phyloP scores from a whole-genome alignment of 2,113 vertebrate genomes.

The Myrmecophaga tridactyla region DNA sequence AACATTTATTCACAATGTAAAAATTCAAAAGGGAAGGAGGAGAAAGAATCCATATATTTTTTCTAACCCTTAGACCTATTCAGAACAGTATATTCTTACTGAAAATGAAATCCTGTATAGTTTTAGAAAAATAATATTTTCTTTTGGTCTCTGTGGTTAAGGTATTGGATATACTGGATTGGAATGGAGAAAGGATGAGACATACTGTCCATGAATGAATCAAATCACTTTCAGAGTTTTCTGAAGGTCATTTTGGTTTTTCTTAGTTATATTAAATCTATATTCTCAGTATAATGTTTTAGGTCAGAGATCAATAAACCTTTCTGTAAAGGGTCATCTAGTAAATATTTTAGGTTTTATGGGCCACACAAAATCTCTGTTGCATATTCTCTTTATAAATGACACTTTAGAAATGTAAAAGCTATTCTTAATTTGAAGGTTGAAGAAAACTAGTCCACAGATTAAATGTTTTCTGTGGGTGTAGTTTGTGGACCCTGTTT shows the following conservation, averaged over 20 bases:
- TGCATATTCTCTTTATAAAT: background rate
- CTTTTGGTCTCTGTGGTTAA: background rate
- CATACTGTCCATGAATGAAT: background rate
- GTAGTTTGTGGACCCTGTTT: background rate
- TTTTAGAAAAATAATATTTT: conserved; percentile 5
- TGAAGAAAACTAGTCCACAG: background rate
- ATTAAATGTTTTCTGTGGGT: background rate
- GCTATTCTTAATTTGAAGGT: background rate
- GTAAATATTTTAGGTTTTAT: conserved; percentile 38
- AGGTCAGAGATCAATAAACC: background rate
- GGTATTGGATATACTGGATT: background rate
- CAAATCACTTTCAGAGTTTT: background rate
- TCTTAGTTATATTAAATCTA: background rate
- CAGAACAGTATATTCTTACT: conserved; percentile 11
- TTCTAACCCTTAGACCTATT: conserved; percentile 35
- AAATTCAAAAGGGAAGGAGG: background rate
- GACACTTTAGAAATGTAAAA: background rate
- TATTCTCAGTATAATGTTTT: background rate
- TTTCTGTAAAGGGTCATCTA: conserved; percentile 22
- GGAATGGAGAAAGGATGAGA: background rate
- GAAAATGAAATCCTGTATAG: background rate
- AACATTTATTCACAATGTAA: conserved; percentile 26
- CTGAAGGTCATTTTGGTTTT: conserved; percentile 26
- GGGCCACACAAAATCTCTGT: background rate
- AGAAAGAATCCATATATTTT: conserved; percentile 17